Percentiles rank a stretch among this genome's conserved stretches.
Evolutionary conservation across 2,113 vertebrate genomes (phyloP).

Genomic region (Pterocles orientalis): DNA sequence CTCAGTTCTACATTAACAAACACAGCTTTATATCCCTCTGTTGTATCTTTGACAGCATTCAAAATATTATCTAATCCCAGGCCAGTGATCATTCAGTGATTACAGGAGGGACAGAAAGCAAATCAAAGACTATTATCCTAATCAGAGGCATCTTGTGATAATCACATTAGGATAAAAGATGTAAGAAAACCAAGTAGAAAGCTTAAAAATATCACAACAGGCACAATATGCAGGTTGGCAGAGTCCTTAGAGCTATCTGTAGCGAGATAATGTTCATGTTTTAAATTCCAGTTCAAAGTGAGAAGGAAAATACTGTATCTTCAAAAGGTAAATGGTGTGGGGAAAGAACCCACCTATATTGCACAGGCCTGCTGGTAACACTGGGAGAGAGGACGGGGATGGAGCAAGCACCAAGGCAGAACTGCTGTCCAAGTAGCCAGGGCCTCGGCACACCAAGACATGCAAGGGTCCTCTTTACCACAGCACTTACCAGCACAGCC

Average conservation of each 20-base stretch:
- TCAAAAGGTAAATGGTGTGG: background rate
- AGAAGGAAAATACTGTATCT: background rate
- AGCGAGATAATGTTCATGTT: background rate
- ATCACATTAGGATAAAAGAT: background rate
- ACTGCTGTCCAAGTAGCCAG: background rate
- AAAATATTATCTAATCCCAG: background rate
- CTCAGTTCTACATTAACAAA: background rate
- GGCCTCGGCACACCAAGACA: rapidly evolving
- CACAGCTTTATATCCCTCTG: background rate
- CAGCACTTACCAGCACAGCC: background rate
- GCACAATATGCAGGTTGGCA: background rate
- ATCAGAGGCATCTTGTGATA: background rate
- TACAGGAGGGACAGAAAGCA: background rate
- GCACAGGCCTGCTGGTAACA: background rate
- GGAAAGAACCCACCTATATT: background rate
- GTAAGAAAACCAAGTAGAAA: background rate
- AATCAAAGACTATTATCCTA: background rate
- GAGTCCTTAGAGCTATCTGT: background rate
- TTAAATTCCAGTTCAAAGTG: background rate
- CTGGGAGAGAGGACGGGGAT: no score
- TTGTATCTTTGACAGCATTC: background rate
- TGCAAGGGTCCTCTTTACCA: background rate
- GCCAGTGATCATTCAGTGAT: background rate
- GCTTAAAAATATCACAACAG: background rate
- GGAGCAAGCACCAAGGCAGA: background rate